Base-by-base conservation (phyloP, 1,140 invertebrate species). In the Muscidifurax raptorellus region DNA sequence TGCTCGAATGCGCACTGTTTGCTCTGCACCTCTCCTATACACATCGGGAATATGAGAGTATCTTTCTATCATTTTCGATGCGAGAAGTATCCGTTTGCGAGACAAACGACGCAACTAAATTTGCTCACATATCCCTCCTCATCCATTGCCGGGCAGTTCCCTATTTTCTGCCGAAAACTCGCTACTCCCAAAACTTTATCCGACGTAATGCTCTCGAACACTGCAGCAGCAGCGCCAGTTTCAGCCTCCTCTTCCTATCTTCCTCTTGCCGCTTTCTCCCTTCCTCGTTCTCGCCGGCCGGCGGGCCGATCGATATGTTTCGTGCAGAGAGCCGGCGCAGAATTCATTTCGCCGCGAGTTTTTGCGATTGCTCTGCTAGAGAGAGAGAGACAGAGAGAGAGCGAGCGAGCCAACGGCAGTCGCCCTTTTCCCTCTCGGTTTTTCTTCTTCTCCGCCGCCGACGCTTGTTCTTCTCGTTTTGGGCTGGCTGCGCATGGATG, bases 141-240 rank as follows among this genome's bases (percentile, higher is more conserved):
- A 10, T 47, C 44, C 44, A 18, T 47, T 15, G 44, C 12, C 0
- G 44, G 13, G 44, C 13, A 12, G 44, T 2, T 47, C 44, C 44
- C 44, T 10, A 40, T 40, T 40, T 40, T 40, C 30, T 32, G 2
- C n/a, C 44, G 80, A 52, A 69, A 81, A 81, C 67, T 81, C 80
- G 80, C 80, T 47, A 75, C 71, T 40, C 71, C 80, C 6, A 82
- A 82, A 82, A 82, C 80, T 82, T 81, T 81, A 71, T 25, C 67
- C 69, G 69, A 32, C 28, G 40, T 44, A 36, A 80, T 80, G 80
- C 80, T 81, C 80, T 74, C 80, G 69, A 28, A 44, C 13, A 22
- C 36, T 36, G 77, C 77, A 64, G 52, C 76, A 15, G 64, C 22
- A 36, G 28, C 27, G 36, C 59, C 13, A 66, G 47, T 52, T 59